Base-by-base conservation (phyloP, 2,888 invertebrate species). In the Ectropis crepuscularia region DNA sequence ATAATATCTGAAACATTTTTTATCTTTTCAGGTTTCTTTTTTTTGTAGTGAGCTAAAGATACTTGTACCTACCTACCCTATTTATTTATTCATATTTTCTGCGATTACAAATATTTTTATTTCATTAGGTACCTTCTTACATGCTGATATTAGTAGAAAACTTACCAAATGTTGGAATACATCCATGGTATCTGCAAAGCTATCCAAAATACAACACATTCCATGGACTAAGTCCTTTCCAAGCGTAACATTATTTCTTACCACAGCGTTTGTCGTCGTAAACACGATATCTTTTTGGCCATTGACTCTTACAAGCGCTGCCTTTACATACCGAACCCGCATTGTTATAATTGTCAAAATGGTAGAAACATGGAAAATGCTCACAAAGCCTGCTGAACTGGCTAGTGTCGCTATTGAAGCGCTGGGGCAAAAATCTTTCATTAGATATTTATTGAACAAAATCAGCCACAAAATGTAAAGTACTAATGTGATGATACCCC, bases 101-200 rank as follows among this genome's bases (percentile, higher is more conserved):
- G 16, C 16, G 16, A 28, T 28, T 28, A 28, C 16, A 28, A 28
- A 28, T 4, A 28, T 4, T 28, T 28, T 28, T 28, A 28, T 28
- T 28, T 28, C 16, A 28, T 28, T 28, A 28, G n/a, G n/a, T n/a
- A n/a, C 16, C 4, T 28, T 28, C 16, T 1, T 28, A 28, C 16
- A 28, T 28, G 16, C 41, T 41, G 41, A 41, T 10, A 9, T 41
- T 41, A 41, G 8, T 41, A 41, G 7, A 9, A 41, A 12, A 72
- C 81, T 82, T 76, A 87, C 87, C 63, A 82, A 72, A 41, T 81
- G 79, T 67, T 83, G 81, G 64, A 77, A 85, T 43, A 82, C 65
- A 45, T 78, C 73, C 57, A 77, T 76, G 48, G 83, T 76, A 62
- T 85, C 82, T n/a, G 73, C 62, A 36, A 83, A 72, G 5, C 77